Base-by-base conservation (phyloP, 2,888 invertebrate genomes). In the Plagiodera versicolora region DNA sequence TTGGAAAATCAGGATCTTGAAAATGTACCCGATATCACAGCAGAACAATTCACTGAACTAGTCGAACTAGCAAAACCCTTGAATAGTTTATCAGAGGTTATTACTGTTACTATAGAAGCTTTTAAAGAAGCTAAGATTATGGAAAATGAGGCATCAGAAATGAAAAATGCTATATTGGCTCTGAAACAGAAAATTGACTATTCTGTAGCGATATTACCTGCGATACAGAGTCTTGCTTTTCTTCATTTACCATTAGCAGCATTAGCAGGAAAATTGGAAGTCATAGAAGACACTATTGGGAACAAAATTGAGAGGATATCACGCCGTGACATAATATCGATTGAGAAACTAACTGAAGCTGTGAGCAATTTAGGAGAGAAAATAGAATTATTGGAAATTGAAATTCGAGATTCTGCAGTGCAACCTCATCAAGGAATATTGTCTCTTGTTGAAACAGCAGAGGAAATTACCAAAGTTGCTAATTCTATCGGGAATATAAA, bases 91-190 rank as follows among this genome's bases (percentile, higher is more conserved):
- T 57, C 63, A 10, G 53, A 57, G 1, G n/a, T 63, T 8, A 24
- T 70, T 11, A 50, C 60, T 1, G 35, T 60, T 6, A 19, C 14
- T 30, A 44, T 45, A 5, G 20, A 56, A 30, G 44, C 16, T 28
- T 20, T 56, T 0, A 57, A 70, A 57, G 47, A 62, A 18, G 24
- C 56, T 2, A 18, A 48, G 17, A n/a, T 49, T 28, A 10, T 56
- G 2, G 63, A 67, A 32, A 30, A 59, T 18, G 59, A 64, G 51
- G 64, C 60, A 59, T 47, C 66, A 3, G 60, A 68, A 58, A n/a
- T 68, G 11, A 19, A 53, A 20, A 39, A 57, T 20, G 56, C 56
- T 9, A 17, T 59, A 18, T 11, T 17, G 1, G 35, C 53, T 28
- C 8, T 54, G 14, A 59, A 49, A 17, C n/a, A 54, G 4, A 32